phyloP scores from a whole-genome alignment of 2,888 invertebrate species.

The Hydropsyche betteni region DNA sequence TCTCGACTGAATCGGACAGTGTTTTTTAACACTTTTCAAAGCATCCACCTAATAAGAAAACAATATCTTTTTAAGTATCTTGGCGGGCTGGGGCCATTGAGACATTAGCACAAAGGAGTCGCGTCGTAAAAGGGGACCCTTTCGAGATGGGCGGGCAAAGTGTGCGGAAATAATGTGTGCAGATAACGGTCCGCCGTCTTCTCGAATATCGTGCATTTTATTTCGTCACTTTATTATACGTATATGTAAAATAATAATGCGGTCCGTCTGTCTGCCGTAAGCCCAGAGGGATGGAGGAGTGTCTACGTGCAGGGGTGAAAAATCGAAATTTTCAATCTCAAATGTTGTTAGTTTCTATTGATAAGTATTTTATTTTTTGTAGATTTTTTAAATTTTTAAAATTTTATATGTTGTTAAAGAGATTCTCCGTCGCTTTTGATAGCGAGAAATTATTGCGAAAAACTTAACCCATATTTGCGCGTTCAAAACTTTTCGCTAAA shows the following conservation, averaged over 20 bases:
- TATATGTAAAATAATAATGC: no score
- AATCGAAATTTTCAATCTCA: no score
- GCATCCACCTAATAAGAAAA: no score
- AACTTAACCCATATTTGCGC: conserved; percentile 6
- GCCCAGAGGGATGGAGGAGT: no score
- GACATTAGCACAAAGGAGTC: conserved; percentile 27
- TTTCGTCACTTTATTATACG: conserved; percentile 4
- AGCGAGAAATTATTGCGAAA: conserved; percentile 14
- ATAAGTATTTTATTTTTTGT: no score
- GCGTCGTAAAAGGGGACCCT: conserved; percentile 4
- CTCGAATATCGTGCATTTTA: conserved; percentile 35
- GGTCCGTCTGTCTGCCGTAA: no score
- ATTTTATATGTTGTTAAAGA: background rate
- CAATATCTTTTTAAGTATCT: no score
- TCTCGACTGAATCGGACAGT: no score
- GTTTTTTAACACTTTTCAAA: no score
- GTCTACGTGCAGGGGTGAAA: no score
- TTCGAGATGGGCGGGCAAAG: background rate
- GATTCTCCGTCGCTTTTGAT: background rate
- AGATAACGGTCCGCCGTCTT: conserved; percentile 29
- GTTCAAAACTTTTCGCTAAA: background rate
- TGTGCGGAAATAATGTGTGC: conserved; percentile 40
- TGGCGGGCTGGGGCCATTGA: background rate
- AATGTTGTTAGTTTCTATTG: no score
- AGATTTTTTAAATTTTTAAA: no score